Percentiles rank a stretch among this genome's conserved stretches.
These are phyloP conservation scores for Ciona savignyi DNA, from an alignment of 23 tunicate species.

Conservation along the genomic window DNA sequence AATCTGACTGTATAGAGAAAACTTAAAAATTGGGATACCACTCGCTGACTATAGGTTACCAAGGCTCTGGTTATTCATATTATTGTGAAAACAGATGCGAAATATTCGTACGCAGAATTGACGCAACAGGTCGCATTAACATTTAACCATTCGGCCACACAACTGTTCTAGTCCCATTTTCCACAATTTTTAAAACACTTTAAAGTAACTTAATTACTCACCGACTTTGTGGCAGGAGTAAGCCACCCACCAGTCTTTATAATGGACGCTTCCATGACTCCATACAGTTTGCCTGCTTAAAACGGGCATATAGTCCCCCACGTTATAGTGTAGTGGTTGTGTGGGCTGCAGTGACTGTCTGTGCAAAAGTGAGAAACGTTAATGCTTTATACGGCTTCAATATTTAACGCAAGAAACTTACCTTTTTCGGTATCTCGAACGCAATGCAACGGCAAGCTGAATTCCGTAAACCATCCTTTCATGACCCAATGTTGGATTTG, in stretches of 20 bases:
- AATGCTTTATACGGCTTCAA: neutral
- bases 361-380: neutral
- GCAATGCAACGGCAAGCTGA: neutral
- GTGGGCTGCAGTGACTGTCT: neutral
- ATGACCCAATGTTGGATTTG: neutral
- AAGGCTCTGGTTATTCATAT: too few species aligned
- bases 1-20: too few species aligned
- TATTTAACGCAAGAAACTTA: neutral
- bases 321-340: slow-evolving; percentile 9
- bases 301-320: slow-evolving; percentile 39
- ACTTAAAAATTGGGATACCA: too few species aligned
- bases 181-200: too few species aligned
- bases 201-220: slow-evolving; percentile 7
- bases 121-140: too few species aligned
- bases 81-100: too few species aligned
- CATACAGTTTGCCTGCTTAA: slow-evolving; percentile 29
- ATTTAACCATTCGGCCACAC: too few species aligned
- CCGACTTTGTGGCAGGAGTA: slow-evolving; percentile 39
- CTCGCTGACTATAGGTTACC: too few species aligned
- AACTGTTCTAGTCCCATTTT: too few species aligned
- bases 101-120: too few species aligned
- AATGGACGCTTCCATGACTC: slow-evolving; percentile 24
- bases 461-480: neutral
- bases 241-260: slow-evolving; percentile 57
- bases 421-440: neutral